Evolutionary conservation across 2,113 vertebrate genomes (phyloP).

Genomic region (Ursus arctos): DNA sequence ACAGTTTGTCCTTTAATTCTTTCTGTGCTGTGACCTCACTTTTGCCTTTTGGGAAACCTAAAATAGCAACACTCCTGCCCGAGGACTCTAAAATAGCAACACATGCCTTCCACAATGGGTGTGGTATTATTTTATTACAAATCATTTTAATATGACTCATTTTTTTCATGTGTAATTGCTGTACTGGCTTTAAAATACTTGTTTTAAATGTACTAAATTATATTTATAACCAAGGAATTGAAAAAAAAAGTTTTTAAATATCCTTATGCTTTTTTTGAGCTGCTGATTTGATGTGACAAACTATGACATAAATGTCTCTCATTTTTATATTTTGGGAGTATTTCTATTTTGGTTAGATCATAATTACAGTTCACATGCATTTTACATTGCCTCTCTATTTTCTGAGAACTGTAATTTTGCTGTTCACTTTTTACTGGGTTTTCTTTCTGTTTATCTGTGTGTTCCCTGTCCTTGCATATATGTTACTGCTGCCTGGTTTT

Average conservation of each 20-base stretch:
- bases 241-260: background rate
- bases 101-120: background rate
- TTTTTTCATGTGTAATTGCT: background rate
- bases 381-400: background rate
- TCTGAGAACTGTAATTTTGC: background rate
- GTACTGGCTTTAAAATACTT: background rate
- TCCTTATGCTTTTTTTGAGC: background rate
- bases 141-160: constrained; percentile 18
- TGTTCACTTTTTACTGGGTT: background rate
- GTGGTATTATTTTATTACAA: background rate
- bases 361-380: constrained; percentile 45
- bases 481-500: background rate
- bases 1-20: background rate
- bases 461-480: background rate
- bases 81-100: constrained; percentile 13
- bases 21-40: constrained; percentile 20
- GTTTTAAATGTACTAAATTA: background rate
- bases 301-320: constrained; percentile 42
- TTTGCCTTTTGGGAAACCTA: constrained; percentile 52
- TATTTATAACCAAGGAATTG: background rate
- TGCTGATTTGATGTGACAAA: constrained; percentile 41
- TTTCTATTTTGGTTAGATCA: constrained; percentile 32
- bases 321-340: constrained; percentile 14
- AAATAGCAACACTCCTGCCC: constrained; percentile 45
- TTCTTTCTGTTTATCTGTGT: background rate